phyloP scores from a whole-genome alignment of 1,140 invertebrate species.

The Cherax destructor region DNA sequence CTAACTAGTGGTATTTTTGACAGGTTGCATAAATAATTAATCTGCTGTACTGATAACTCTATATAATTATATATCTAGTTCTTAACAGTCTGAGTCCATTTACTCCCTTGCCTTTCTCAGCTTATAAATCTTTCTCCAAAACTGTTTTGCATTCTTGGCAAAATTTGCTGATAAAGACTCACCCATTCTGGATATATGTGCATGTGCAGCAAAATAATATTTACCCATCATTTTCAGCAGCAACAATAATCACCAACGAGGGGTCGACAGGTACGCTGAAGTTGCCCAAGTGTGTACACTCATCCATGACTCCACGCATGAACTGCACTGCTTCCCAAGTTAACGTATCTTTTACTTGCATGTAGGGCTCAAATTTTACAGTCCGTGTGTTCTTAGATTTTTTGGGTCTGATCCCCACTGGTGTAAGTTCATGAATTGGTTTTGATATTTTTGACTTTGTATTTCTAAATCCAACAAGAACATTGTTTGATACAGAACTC shows the following conservation, averaged over 20 bases:
- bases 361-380: conserved; percentile 68
- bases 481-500: conserved; percentile 6
- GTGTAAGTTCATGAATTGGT: conserved; percentile 36
- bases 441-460: conserved; percentile 33
- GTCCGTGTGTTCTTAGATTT: conserved; percentile 29
- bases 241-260: conserved; percentile 88
- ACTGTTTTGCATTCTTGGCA: too few species aligned
- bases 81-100: too few species aligned
- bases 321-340: conserved; percentile 88
- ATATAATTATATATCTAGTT: too few species aligned
- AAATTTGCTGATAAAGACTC: too few species aligned
- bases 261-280: conserved; percentile 90
- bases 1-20: too few species aligned
- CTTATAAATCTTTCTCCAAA: too few species aligned
- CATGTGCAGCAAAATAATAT: not conserved
- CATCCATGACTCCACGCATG: conserved; percentile 98
- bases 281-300: conserved; percentile 97
- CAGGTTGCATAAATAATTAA: too few species aligned
- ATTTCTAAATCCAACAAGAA: conserved; percentile 47
- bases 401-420: conserved; percentile 59
- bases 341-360: conserved; percentile 64
- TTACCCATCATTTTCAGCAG: conserved; percentile 79
- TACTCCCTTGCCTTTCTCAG: not conserved
- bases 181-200: too few species aligned
- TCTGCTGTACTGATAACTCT: too few species aligned